These are phyloP conservation scores for Tyto alba DNA, from an alignment of 2,113 vertebrate species.

Conservation along the genomic window DNA sequence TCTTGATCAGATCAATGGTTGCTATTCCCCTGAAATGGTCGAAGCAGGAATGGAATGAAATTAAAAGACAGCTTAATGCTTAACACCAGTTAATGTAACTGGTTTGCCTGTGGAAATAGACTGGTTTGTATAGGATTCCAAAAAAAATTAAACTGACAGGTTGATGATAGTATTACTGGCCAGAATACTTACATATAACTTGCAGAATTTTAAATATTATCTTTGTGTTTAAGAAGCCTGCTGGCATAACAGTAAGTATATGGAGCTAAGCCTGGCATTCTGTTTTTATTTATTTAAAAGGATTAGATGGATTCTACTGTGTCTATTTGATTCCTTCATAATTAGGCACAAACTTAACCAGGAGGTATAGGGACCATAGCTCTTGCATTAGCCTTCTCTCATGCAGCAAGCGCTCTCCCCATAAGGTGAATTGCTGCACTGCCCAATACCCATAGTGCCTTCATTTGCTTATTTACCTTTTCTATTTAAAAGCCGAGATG, in stretches of 20 bases:
- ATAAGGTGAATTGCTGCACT: neutral
- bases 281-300: neutral
- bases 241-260: neutral
- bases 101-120: neutral
- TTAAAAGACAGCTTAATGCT: neutral
- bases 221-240: neutral
- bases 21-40: neutral
- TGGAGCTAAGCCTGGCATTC: neutral
- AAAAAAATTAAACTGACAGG: neutral
- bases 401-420: neutral
- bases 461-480: neutral
- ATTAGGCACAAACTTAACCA: neutral
- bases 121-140: neutral
- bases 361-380: neutral
- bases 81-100: neutral
- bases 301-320: neutral
- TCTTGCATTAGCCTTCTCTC: neutral
- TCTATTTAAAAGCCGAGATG: neutral
- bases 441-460: neutral
- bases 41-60: neutral
- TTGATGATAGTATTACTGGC: neutral
- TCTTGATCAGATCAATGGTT: neutral
- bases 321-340: neutral
- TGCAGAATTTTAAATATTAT: neutral
- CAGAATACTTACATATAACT: neutral